Conservation (phyloP, 2,113 vertebrate genomes). For the Hylia prasina region DNA sequence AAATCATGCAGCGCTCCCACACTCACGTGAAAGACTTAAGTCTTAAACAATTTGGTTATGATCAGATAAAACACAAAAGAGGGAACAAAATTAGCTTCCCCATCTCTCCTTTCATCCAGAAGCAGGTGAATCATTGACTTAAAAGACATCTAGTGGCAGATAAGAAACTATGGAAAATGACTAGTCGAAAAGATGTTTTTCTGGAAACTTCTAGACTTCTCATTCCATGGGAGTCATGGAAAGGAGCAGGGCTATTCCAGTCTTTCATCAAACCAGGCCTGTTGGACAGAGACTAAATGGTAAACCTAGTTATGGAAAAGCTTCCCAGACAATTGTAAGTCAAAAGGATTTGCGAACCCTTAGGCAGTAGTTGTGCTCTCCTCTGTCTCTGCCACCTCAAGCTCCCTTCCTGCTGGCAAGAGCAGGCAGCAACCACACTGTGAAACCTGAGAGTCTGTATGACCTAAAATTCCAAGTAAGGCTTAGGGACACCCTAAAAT, state of each 20-base stretch:
- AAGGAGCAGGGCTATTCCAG: background rate
- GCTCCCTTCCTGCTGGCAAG: background rate
- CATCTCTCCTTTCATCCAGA: background rate
- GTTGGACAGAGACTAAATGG: background rate
- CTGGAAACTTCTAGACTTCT: background rate
- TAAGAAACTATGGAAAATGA: background rate
- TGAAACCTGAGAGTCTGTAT: background rate
- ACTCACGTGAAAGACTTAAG: background rate
- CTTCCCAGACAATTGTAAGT: background rate
- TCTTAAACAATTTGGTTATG: background rate
- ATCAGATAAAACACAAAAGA: background rate
- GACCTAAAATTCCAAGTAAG: background rate
- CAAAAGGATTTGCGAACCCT: background rate
- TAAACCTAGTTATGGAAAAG: background rate
- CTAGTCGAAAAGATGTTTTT: background rate
- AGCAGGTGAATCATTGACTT: background rate
- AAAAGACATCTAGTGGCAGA: background rate
- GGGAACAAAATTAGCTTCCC: conserved; percentile 2
- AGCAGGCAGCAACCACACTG: background rate
- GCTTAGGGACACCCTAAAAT: background rate
- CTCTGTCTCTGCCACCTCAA: background rate
- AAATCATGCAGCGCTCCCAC: background rate
- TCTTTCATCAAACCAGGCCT: background rate
- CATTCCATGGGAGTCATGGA: background rate
- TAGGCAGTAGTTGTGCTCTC: background rate